Conservation (phyloP, 2,888 invertebrate species). For the Petrophora chlorosata region DNA sequence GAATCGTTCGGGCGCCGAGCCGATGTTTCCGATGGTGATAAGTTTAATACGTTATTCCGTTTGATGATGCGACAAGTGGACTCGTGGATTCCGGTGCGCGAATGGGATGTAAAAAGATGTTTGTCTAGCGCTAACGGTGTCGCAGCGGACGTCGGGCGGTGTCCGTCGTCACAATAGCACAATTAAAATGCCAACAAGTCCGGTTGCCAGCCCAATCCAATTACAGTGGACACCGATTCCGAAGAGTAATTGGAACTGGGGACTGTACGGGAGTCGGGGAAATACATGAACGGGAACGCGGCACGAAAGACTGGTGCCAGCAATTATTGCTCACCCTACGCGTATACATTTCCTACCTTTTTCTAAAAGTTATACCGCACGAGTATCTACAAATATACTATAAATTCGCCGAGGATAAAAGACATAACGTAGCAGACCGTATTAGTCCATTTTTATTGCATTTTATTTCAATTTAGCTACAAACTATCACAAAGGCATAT, state of each 20-base stretch:
- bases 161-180: conserved; percentile 82
- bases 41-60: conserved; percentile 19
- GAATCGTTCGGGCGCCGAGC: conserved; percentile 16
- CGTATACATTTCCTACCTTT: conserved; percentile 9
- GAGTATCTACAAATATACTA: neutral
- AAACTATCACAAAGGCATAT: conserved; percentile 51
- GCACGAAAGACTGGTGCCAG: conserved; percentile 48
- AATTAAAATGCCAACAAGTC: conserved; percentile 84
- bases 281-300: conserved; percentile 64
- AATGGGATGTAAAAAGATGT: conserved; percentile 65
- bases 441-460: conserved; percentile 5
- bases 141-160: conserved; percentile 63
- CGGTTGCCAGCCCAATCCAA: conserved; percentile 81
- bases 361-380: neutral
- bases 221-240: conserved; percentile 82
- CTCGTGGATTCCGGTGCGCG: conserved; percentile 16
- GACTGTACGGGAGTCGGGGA: conserved; percentile 67
- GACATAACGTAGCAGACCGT: neutral
- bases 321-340: conserved; percentile 18
- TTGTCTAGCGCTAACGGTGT: conserved; percentile 68
- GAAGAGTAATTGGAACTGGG: conserved; percentile 80
- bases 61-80: conserved; percentile 18
- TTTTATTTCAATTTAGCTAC: conserved; percentile 29
- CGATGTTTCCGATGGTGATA: conserved; percentile 13
- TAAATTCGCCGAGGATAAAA: neutral